Conservation (phyloP, 2,113 vertebrate species). For the Romanogobio albipinnatus region DNA sequence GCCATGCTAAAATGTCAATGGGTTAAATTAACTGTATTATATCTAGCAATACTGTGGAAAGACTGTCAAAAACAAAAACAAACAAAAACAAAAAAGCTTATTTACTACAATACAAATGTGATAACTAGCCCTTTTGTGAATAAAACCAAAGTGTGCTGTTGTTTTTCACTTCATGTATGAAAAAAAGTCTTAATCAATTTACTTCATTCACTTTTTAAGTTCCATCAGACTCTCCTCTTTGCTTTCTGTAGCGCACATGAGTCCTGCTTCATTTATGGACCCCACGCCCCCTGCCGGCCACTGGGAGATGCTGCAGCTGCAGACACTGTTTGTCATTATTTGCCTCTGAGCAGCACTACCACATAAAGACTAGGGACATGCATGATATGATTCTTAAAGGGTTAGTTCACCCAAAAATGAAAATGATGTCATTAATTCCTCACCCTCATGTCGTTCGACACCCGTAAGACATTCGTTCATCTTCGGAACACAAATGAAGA, state of each 20-base stretch:
- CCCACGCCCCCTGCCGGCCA: constrained; percentile 2
- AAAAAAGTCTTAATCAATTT: neutral
- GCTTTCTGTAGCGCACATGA: neutral
- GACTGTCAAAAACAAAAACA: neutral
- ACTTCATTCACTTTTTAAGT: neutral
- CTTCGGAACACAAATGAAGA: too few relatives aligned
- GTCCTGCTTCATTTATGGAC: neutral
- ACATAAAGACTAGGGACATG: neutral
- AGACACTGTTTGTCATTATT: neutral
- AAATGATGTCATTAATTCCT: too few relatives aligned
- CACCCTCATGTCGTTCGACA: too few relatives aligned
- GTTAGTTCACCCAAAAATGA: too few relatives aligned
- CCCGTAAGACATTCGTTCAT: too few relatives aligned
- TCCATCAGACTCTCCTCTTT: neutral
- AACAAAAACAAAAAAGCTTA: neutral
- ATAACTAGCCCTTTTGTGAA: too few relatives aligned
- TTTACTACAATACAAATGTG: too few relatives aligned
- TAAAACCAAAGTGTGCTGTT: too few relatives aligned
- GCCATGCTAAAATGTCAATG: neutral
- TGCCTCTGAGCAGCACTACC: neutral
- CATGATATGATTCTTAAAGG: neutral
- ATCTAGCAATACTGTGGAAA: neutral
- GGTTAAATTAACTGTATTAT: neutral
- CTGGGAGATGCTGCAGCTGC: neutral
- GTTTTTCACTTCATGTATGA: neutral